Evolutionary conservation across 1,140 invertebrate genomes (phyloP).

Genomic region (Drosophila truncata): DNA sequence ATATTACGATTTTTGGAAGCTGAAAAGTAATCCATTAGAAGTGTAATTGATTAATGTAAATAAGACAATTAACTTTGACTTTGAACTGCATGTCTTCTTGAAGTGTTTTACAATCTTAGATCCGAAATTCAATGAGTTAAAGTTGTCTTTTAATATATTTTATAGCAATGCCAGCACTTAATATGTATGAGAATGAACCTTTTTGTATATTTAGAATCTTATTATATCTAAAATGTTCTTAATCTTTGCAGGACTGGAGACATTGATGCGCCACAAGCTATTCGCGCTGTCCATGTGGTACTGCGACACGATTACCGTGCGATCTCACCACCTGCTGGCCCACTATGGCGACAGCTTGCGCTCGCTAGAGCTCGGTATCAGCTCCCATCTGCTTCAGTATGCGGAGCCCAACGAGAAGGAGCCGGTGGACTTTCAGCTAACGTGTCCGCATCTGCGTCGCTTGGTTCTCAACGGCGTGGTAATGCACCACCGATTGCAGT

Average conservation of each 20-base stretch:
- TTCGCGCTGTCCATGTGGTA: slow-evolving; percentile 90
- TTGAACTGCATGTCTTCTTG: too few relatives aligned
- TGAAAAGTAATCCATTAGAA: not conserved
- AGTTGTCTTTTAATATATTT: too few relatives aligned
- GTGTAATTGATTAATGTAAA: not conserved
- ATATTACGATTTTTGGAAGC: not conserved
- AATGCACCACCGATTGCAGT: slow-evolving; percentile 77
- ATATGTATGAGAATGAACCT: too few relatives aligned
- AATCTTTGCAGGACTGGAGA: slow-evolving; percentile 86
- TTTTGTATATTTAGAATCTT: too few relatives aligned
- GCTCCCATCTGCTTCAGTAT: slow-evolving; percentile 84
- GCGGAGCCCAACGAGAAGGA: slow-evolving; percentile 81
- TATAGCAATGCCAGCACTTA: too few relatives aligned
- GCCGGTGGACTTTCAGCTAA: slow-evolving; percentile 86
- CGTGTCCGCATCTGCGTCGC: slow-evolving; percentile 88
- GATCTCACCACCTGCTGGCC: slow-evolving; percentile 85
- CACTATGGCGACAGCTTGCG: slow-evolving; percentile 85
- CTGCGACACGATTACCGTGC: slow-evolving; percentile 88
- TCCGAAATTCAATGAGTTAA: too few relatives aligned
- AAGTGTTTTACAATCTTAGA: too few relatives aligned
- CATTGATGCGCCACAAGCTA: slow-evolving; percentile 90
- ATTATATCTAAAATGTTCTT: not conserved
- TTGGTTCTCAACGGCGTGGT: slow-evolving; percentile 87
- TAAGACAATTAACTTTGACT: too few relatives aligned
- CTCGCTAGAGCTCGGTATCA: slow-evolving; percentile 85